Base-by-base conservation (phyloP, 1,140 invertebrate genomes). In the Drosophila saltans region DNA sequence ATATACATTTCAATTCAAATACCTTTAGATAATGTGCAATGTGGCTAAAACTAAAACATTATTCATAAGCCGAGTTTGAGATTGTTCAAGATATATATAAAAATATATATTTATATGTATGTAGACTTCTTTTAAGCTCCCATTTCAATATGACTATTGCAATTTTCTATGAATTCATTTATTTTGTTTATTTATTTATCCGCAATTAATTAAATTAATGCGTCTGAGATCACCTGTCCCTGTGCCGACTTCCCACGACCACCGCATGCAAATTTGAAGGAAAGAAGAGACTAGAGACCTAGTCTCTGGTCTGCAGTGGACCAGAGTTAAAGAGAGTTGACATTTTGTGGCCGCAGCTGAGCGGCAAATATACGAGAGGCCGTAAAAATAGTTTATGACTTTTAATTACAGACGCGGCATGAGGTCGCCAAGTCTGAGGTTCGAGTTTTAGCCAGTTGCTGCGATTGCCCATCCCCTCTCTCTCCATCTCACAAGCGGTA, bases 361-460 rank as follows among this genome's bases (percentile, higher is more conserved):
- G 76, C 72, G 72, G 63, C 80, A 86, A 83, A 86, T 80, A 83
- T 86, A 86, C 84, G 82, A 86, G 72, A 55, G 48, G 63, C 72
- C 82, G 69, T 86, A 67, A 88, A 88, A 88, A 88, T 86, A 83
- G 82, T 86, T 86, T 86, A 86, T 75, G 80, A 80, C 83, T 88
- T 86, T 86, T 86, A 86, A 86, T 86, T 86, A 88, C 83, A 76
- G 76, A 52, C 83, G 36, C 82, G 88, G 82, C 82, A 75, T 82
- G 82, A 81, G 79, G 83, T 70, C 75, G 45, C 24, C 63, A 65
- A 55, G 63, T 28, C 61, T 36, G 26, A 48, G 61, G 41, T 41
- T 57, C 65, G 52, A 77, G 76, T 69, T 24, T 57, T 63, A 61
- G 75, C 68, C 45, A n/a, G 39, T 43, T 39, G 67, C 58, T 24